Percentiles rank a stretch among this genome's conserved stretches.
phyloP scores from a whole-genome alignment of 2,113 vertebrate genomes.

The Scytalopus superciliaris region DNA sequence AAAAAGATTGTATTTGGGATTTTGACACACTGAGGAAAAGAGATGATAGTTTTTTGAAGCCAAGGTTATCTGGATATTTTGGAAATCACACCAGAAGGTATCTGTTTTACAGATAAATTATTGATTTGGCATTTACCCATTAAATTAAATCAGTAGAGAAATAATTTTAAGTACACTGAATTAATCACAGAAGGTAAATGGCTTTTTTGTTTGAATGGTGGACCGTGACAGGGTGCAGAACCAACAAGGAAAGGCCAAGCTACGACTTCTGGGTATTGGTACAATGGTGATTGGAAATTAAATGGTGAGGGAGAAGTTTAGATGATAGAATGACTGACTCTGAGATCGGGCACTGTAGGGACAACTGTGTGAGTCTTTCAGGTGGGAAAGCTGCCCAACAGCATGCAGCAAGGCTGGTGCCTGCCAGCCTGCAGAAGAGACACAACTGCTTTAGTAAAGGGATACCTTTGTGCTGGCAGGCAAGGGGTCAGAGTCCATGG shows the following conservation, averaged over 20 bases:
- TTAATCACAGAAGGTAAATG: not conserved
- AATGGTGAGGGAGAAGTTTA: not conserved
- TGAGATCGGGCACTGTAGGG: not conserved
- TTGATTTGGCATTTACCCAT: not conserved
- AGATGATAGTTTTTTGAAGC: not conserved
- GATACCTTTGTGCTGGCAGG: not conserved
- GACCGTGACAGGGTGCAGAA: not conserved
- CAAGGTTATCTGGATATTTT: not conserved
- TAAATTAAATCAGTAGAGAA: not conserved
- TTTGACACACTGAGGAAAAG: not conserved
- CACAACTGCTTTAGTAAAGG: rapidly evolving
- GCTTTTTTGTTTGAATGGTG: not conserved
- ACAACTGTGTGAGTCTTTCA: not conserved
- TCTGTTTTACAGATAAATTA: not conserved
- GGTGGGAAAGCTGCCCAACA: not conserved
- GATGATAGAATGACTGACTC: not conserved
- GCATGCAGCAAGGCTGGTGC: not conserved
- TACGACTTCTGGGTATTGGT: not conserved
- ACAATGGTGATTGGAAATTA: not conserved
- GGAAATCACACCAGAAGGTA: not conserved
- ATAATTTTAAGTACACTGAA: not conserved
- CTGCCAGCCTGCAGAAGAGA: not conserved
- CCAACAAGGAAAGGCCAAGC: not conserved
- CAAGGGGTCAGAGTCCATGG: not conserved
- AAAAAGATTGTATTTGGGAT: not conserved